These are phyloP conservation scores for Orthosia cruda DNA, from an alignment of 2,888 invertebrate genomes.

Conservation along the genomic window DNA sequence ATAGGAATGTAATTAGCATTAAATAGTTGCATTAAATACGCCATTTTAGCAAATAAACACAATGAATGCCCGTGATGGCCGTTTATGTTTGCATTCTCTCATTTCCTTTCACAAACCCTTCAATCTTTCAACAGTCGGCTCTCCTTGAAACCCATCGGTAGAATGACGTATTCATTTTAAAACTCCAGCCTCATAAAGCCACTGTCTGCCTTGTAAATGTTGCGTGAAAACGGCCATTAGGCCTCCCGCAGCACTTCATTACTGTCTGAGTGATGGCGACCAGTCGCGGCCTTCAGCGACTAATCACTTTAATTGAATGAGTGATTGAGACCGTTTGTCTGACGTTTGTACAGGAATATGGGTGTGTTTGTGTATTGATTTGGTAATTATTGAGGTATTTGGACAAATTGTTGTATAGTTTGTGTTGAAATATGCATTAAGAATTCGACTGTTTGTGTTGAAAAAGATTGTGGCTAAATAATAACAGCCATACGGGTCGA, in stretches of 20 bases:
- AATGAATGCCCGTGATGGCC: background rate
- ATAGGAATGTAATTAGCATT: background rate
- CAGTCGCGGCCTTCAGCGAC: slow-evolving; percentile 39
- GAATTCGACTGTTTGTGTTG: background rate
- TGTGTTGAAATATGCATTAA: background rate
- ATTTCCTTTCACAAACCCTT: background rate
- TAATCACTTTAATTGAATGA: slow-evolving; percentile 56
- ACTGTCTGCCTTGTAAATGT: slow-evolving; percentile 40
- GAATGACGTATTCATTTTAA: slow-evolving; percentile 27
- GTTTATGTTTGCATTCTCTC: background rate
- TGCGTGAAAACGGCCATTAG: slow-evolving; percentile 57
- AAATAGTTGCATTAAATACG: no score
- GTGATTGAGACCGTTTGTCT: slow-evolving; percentile 22
- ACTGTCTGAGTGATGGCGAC: slow-evolving; percentile 46
- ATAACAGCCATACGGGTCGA: no score
- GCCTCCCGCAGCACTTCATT: slow-evolving; percentile 43
- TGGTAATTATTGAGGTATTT: background rate
- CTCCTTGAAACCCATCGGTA: background rate
- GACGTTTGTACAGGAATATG: slow-evolving; percentile 23
- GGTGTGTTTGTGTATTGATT: slow-evolving; percentile 36
- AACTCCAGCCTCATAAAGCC: slow-evolving; percentile 6
- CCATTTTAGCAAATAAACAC: background rate
- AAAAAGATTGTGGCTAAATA: no score
- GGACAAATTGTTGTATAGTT: background rate
- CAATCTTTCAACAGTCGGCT: background rate